A percentile compares a stretch with the other conserved stretches of the same genome.
These are phyloP conservation scores for Azemiops feae DNA, from an alignment of 2,113 vertebrate species.

Conservation along the genomic window DNA sequence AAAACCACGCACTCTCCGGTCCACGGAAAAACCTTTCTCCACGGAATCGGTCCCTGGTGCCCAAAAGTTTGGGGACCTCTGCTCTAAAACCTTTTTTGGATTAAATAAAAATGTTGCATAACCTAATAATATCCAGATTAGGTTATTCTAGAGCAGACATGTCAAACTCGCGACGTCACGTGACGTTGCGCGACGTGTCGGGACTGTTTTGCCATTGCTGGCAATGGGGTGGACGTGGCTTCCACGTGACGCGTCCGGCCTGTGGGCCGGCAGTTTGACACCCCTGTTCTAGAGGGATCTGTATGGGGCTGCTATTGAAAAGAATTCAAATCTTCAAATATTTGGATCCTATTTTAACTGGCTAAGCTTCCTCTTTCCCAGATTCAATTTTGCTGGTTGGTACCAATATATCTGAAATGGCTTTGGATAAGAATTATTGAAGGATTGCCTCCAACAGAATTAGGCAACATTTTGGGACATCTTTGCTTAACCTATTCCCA, in stretches of 20 bases:
- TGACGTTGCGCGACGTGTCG: no score
- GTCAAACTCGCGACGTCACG: no score
- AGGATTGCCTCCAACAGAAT: background rate
- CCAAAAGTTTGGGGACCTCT: no score
- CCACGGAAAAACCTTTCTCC: no score
- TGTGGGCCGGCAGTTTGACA: no score
- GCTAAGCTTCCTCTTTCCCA: background rate
- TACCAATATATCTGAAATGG: background rate
- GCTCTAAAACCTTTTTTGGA: background rate
- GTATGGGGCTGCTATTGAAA: background rate
- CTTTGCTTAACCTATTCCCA: background rate
- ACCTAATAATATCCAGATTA: background rate
- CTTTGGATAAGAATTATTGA: background rate
- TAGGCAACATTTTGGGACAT: background rate
- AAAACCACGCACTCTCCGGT: no score
- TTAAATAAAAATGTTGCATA: background rate
- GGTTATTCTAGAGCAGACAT: background rate
- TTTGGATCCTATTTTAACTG: background rate
- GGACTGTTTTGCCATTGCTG: no score
- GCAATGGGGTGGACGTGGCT: no score
- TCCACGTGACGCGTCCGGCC: no score
- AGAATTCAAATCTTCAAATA: background rate
- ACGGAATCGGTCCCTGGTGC: no score
- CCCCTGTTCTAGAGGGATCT: background rate
- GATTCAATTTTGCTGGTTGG: background rate